Conservation (phyloP, 2,888 invertebrate genomes). For the Brachyptera putata region DNA sequence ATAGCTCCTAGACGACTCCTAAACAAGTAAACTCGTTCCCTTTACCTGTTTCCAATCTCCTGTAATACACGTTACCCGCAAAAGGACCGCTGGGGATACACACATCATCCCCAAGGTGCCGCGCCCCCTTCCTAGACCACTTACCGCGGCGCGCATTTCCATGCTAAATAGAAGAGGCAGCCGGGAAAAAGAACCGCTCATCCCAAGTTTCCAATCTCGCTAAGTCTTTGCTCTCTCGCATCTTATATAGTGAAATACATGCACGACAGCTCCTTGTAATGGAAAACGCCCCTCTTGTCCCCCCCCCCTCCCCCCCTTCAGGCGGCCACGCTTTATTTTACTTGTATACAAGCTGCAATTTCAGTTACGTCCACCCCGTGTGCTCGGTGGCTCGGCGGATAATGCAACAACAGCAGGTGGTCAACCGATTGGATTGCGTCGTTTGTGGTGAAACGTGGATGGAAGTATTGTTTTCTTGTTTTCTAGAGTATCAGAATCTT, state of each 20-base stretch:
- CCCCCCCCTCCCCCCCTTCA: too few species aligned
- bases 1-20: too few species aligned
- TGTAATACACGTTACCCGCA: constrained; percentile 16
- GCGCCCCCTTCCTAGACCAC: constrained; percentile 10
- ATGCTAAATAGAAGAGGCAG: constrained; percentile 24
- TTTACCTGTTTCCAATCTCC: constrained; percentile 20
- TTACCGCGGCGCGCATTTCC: constrained; percentile 23
- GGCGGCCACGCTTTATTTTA: too few species aligned
- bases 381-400: too few species aligned
- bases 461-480: too few species aligned
- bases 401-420: too few species aligned
- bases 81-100: constrained; percentile 24
- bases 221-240: background rate
- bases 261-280: background rate
- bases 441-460: too few species aligned
- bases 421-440: too few species aligned
- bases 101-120: constrained; percentile 20
- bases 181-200: constrained; percentile 3
- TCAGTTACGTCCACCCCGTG: too few species aligned
- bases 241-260: background rate
- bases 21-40: background rate
- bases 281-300: background rate
- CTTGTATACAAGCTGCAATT: too few species aligned
- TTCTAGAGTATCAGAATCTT: too few species aligned
- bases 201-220: constrained; percentile 9